A percentile compares a stretch with the other conserved stretches of the same genome.
Evolutionary conservation across 2,888 invertebrate genomes (phyloP).

Genomic region (Lobophora halterata): DNA sequence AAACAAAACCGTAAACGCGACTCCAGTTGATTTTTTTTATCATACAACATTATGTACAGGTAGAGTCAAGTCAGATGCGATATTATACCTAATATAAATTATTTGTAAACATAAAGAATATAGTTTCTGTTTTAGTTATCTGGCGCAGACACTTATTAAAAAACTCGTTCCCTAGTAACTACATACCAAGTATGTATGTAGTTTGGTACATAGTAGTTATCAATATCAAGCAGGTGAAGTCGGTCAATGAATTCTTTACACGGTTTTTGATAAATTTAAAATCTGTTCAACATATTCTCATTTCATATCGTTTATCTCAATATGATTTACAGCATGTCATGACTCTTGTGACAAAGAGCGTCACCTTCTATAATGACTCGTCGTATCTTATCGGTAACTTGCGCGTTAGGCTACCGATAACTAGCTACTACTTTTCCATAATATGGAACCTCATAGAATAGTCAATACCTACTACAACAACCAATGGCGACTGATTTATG

Average conservation of each 20-base stretch:
- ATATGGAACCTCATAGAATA: slow-evolving; percentile 32
- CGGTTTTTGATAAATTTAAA: background rate
- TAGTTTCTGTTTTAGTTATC: background rate
- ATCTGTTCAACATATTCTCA: slow-evolving; percentile 2
- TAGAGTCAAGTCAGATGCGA: too few relatives aligned
- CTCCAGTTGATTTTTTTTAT: too few relatives aligned
- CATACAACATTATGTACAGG: too few relatives aligned
- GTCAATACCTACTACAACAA: slow-evolving; percentile 41
- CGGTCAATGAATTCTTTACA: background rate
- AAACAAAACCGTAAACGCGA: too few relatives aligned
- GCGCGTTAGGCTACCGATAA: slow-evolving; percentile 62
- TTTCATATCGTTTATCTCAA: slow-evolving; percentile 17
- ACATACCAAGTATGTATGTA: too few relatives aligned
- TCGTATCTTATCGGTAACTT: slow-evolving; percentile 65
- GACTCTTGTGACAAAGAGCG: slow-evolving; percentile 46
- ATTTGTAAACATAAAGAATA: slow-evolving; percentile 2
- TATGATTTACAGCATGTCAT: slow-evolving; percentile 23
- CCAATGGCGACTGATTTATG: slow-evolving; percentile 15
- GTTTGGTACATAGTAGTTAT: slow-evolving; percentile 8
- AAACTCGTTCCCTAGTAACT: background rate
- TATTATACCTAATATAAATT: too few relatives aligned
- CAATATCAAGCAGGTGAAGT: background rate
- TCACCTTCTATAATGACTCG: slow-evolving; percentile 62
- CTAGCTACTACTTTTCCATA: slow-evolving; percentile 54
- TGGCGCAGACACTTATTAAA: background rate